Evolutionary conservation across 2,888 invertebrate genomes (phyloP).

Genomic region (Gnatocerus cornutus): DNA sequence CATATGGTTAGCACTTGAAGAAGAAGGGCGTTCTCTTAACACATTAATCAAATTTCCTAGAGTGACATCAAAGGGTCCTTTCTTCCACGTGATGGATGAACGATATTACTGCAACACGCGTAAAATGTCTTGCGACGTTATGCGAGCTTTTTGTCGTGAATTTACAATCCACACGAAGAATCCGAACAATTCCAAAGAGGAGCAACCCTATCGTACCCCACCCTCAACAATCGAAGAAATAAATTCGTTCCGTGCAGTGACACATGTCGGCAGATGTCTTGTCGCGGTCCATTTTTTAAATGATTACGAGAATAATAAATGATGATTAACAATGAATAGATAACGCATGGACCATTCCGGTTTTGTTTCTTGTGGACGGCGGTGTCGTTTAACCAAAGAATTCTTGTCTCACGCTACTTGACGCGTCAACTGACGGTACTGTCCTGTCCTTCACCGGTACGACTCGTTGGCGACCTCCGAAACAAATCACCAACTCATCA

Average conservation of each 20-base stretch:
- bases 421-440: constrained; percentile 61
- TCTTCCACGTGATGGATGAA: constrained; percentile 48
- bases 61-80: constrained; percentile 56
- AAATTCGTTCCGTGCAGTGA: constrained; percentile 47
- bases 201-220: background rate
- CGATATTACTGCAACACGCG: constrained; percentile 54
- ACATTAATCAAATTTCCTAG: constrained; percentile 57
- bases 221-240: background rate
- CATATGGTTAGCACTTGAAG: constrained; percentile 59
- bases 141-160: constrained; percentile 7
- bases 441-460: constrained; percentile 59
- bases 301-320: constrained; percentile 66
- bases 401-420: constrained; percentile 67
- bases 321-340: constrained; percentile 66
- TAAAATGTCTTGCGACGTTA: constrained; percentile 27
- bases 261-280: constrained; percentile 60
- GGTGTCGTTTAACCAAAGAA: constrained; percentile 61
- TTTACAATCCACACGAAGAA: constrained; percentile 8
- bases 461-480: constrained; percentile 41
- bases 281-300: constrained; percentile 60
- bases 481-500: constrained; percentile 43
- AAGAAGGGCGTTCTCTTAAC: constrained; percentile 51
- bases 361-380: constrained; percentile 42
- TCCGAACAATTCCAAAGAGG: background rate
- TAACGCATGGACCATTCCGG: constrained; percentile 55